Evolutionary conservation across 2,888 invertebrate genomes (phyloP).

Genomic region (Noctua janthe): DNA sequence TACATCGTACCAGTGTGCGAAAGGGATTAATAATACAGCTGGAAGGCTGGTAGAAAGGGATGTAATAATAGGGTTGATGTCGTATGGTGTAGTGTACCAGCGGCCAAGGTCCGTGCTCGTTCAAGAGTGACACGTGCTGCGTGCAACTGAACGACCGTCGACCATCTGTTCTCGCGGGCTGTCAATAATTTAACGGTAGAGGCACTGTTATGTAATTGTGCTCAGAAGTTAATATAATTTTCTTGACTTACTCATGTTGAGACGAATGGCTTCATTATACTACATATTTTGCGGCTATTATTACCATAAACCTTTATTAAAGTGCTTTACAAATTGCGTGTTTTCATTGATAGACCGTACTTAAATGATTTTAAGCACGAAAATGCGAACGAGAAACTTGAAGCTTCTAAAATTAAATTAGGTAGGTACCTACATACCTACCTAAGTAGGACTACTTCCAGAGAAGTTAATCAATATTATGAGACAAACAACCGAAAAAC

Average conservation of each 20-base stretch:
- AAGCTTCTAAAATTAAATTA: background rate
- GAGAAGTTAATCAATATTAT: background rate
- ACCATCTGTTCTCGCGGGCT: slow-evolving; percentile 80
- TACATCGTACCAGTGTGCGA: slow-evolving; percentile 75
- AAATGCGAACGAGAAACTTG: slow-evolving; percentile 20
- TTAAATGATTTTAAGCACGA: slow-evolving; percentile 19
- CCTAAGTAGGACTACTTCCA: background rate
- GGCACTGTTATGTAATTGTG: slow-evolving; percentile 19
- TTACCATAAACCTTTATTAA: slow-evolving; percentile 27
- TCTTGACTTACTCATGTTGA: background rate
- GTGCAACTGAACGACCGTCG: slow-evolving; percentile 76
- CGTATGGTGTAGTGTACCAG: slow-evolving; percentile 79
- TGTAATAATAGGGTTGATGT: slow-evolving; percentile 79
- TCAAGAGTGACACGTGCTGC: slow-evolving; percentile 85
- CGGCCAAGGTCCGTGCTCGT: slow-evolving; percentile 83
- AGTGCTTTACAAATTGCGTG: slow-evolving; percentile 52
- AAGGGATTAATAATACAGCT: slow-evolving; percentile 75
- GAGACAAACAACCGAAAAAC: background rate
- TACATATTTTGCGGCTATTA: background rate
- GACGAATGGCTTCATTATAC: background rate
- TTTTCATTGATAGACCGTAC: slow-evolving; percentile 8
- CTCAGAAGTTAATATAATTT: background rate
- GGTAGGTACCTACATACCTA: background rate
- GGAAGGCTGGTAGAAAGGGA: slow-evolving; percentile 74
- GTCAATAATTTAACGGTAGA: slow-evolving; percentile 58